Conservation (phyloP, 2,113 vertebrate species). For the Callipepla californica region DNA sequence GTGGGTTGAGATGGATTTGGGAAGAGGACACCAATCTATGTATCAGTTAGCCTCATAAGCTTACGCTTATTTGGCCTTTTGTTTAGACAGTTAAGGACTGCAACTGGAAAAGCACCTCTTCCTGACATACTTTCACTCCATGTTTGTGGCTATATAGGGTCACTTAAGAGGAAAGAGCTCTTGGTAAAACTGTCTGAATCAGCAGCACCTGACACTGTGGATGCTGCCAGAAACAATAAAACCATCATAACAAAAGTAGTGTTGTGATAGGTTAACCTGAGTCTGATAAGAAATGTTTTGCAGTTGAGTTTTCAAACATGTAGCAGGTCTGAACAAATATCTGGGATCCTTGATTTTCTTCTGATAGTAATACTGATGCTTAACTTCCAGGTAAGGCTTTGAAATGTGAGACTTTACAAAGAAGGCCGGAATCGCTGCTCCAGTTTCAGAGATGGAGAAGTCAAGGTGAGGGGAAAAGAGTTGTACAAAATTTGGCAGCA, state of each 20-base stretch:
- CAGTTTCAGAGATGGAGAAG: background rate
- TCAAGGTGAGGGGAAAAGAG: background rate
- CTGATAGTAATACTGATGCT: background rate
- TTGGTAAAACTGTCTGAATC: background rate
- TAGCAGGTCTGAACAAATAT: background rate
- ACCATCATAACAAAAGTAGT: background rate
- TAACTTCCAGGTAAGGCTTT: background rate
- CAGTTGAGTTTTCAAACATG: background rate
- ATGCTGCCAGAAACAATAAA: conserved; percentile 13
- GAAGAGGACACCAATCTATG: background rate
- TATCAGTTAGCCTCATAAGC: background rate
- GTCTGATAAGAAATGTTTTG: background rate
- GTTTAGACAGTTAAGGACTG: background rate
- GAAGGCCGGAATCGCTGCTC: background rate
- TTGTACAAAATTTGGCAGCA: background rate
- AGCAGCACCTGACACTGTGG: background rate
- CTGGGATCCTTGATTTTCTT: background rate
- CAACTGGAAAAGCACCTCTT: background rate
- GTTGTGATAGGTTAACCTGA: background rate
- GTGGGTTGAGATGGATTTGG: background rate
- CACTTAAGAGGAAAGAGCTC: background rate
- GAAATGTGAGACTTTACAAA: background rate
- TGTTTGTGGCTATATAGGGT: background rate
- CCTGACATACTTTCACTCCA: background rate
- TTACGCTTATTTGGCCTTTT: background rate